Conservation (phyloP, 2,113 vertebrate species). For the Neolamprologus longior region DNA sequence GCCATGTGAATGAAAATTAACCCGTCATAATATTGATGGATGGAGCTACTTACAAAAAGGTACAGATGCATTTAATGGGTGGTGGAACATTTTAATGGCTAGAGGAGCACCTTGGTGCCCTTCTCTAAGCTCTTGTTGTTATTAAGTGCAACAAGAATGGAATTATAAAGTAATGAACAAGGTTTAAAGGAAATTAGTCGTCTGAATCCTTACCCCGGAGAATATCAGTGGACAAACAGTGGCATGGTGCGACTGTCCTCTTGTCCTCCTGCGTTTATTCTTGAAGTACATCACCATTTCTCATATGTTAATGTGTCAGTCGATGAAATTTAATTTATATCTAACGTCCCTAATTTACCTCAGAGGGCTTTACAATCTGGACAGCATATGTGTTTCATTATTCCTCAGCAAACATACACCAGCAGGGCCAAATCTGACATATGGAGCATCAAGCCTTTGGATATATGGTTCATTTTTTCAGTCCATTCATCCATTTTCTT, state of each 20-base stretch:
- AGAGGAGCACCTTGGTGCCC: conserved; percentile 34
- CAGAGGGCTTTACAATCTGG: neutral
- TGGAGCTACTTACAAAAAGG: conserved; percentile 46
- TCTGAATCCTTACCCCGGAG: neutral
- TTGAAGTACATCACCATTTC: neutral
- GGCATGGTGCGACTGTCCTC: neutral
- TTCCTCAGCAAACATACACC: neutral
- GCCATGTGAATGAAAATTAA: conserved; percentile 7
- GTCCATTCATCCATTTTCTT: neutral
- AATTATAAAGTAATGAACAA: conserved; percentile 36
- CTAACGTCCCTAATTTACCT: neutral
- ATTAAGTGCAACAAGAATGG: conserved; percentile 26
- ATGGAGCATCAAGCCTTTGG: neutral
- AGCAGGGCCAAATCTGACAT: neutral
- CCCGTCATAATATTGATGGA: conserved; percentile 55
- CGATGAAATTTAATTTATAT: neutral
- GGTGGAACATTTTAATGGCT: conserved; percentile 55
- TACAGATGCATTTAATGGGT: conserved; percentile 54
- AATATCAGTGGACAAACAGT: neutral
- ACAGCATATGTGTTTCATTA: neutral
- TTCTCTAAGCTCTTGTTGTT: conserved; percentile 6
- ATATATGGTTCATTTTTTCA: neutral
- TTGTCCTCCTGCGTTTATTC: neutral
- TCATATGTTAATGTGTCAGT: neutral
- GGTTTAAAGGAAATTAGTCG: neutral